phyloP scores from a whole-genome alignment of 2,888 invertebrate genomes.

The Clanis bilineata region DNA sequence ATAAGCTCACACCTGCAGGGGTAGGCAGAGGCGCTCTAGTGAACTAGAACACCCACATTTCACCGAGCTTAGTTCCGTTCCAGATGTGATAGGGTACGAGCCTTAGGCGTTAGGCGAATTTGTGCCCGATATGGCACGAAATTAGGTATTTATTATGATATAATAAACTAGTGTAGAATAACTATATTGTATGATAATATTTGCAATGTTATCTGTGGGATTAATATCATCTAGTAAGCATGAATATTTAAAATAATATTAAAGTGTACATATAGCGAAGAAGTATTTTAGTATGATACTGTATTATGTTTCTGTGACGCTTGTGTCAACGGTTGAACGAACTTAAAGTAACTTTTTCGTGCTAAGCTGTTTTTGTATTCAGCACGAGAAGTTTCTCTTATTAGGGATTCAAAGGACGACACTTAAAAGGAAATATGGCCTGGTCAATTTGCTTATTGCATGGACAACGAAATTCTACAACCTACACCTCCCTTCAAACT shows the following conservation, averaged over 20 bases:
- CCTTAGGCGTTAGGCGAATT: no score
- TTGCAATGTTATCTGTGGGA: neutral
- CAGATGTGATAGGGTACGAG: no score
- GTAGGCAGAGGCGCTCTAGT: no score
- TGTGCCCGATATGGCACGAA: no score
- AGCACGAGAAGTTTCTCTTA: constrained; percentile 66
- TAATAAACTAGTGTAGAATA: no score
- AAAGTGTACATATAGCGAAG: neutral
- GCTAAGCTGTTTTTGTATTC: constrained; percentile 69
- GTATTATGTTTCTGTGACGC: constrained; percentile 24
- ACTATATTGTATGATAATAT: no score
- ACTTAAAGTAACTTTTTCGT: constrained; percentile 60
- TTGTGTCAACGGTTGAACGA: constrained; percentile 64
- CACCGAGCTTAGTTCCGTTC: no score
- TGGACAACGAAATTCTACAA: constrained; percentile 15
- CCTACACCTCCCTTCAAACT: constrained; percentile 7
- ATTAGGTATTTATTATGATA: no score
- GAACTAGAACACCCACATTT: no score
- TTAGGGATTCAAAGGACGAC: constrained; percentile 76
- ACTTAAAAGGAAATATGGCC: constrained; percentile 77
- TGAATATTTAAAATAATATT: neutral
- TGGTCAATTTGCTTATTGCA: constrained; percentile 30
- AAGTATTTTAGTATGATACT: neutral
- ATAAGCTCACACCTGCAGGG: no score
- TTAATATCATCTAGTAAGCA: neutral